Base-by-base conservation (phyloP, 2,113 vertebrate genomes). In the Clupea harengus region DNA sequence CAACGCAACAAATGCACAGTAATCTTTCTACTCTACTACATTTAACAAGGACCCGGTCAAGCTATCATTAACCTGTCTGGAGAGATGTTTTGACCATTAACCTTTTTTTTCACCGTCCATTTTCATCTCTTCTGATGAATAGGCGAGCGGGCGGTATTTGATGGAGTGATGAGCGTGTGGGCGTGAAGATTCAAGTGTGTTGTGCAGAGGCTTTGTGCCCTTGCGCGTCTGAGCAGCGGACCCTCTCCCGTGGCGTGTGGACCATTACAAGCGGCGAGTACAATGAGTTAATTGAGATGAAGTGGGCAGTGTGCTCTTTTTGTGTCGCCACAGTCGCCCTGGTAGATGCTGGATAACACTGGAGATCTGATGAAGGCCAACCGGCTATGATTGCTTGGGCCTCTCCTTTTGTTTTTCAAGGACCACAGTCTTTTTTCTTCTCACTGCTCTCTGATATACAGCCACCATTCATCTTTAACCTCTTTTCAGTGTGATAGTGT, bases 251-350 rank as follows among this genome's bases (percentile, higher is more conserved):
- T 44, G 46, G 83, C 22, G 64, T 28, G 83, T n/a, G 81, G 82
- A 64, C 82, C 11, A 6, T 78, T 85, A 83, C 83, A 89, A 91
- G 88, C 85, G 86, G 83, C n/a, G 32, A 84, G 81, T 85, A 84
- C 89, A 90, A 89, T 78, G 72, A 22, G 81, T 85, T 85, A 85
- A 88, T 91, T 86, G 85, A 89, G 88, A 85, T 91, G 87, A 91
- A 90, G 89, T 88, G 90, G 89, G 85, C 84, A 60, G 3, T 87
- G 84, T 83, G 67, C 60, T 25, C 60, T 25, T 64, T 25, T 64
- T 64, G 22, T 8, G 60, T 64, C 22, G 22, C 60, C 60, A 7
- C 20, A 6, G 60, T n/a, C 1, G 60, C 20, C 20, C 18, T 64
- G 60, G 60, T 64, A 64, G 60, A 64, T 64, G 20, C 28, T 6